Percentiles rank a stretch among this genome's conserved stretches.
These are phyloP conservation scores for Halisarca cf. caerulea DNA, from an alignment of 37 sponge, comb jelly and placozoan species.

Conservation along the genomic window DNA sequence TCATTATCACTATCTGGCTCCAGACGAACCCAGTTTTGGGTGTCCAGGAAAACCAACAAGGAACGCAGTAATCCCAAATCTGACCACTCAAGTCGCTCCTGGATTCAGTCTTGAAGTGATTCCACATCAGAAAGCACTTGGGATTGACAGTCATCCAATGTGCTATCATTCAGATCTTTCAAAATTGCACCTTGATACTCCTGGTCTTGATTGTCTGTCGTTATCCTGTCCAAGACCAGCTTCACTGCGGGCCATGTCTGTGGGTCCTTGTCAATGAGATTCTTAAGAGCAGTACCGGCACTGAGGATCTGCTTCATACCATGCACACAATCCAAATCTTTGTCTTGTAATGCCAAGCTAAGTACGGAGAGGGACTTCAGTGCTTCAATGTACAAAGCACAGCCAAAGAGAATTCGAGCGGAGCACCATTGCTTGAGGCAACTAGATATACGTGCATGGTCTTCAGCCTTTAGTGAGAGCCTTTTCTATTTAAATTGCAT, in stretches of 20 bases:
- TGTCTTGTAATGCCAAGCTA: slow-evolving; percentile 28
- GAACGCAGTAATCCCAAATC: slow-evolving; percentile 31
- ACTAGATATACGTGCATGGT: slow-evolving; percentile 20
- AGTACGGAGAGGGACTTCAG: slow-evolving; percentile 40
- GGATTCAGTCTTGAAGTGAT: slow-evolving; percentile 30
- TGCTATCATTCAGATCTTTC: slow-evolving; percentile 5
- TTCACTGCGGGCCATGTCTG: slow-evolving; percentile 42
- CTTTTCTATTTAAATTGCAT: no score
- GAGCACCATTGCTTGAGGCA: slow-evolving; percentile 46
- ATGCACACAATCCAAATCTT: background rate
- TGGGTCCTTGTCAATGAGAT: slow-evolving; percentile 28
- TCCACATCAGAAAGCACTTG: slow-evolving; percentile 13
- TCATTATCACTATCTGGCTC: background rate
- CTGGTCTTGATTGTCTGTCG: slow-evolving; percentile 11
- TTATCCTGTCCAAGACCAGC: slow-evolving; percentile 24
- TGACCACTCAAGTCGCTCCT: slow-evolving; percentile 43
- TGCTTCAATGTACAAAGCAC: slow-evolving; percentile 59
- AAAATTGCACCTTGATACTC: slow-evolving; percentile 35
- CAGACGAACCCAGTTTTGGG: slow-evolving; percentile 25
- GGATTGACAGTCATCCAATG: background rate
- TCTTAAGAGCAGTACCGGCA: slow-evolving; percentile 18
- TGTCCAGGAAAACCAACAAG: slow-evolving; percentile 44
- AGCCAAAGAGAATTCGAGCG: slow-evolving; percentile 66
- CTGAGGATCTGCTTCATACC: slow-evolving; percentile 38
- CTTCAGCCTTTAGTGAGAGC: background rate